Base-by-base conservation (phyloP, 1,140 invertebrate species). In the Doryteuthis pealeii region DNA sequence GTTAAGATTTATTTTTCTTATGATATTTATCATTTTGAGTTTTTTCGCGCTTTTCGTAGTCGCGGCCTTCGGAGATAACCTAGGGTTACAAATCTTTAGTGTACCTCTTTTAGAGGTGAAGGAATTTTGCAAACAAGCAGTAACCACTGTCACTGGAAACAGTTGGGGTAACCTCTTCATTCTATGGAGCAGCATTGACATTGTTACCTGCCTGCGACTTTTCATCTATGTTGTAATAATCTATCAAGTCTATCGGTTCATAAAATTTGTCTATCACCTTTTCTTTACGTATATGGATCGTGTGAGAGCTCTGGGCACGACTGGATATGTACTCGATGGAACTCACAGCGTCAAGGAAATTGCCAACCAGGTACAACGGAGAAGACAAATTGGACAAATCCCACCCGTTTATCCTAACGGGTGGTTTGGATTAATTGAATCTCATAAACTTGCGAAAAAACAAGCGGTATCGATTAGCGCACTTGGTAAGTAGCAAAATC, bases 351-450 rank as follows among this genome's bases (percentile, higher is more conserved):
- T 81, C 76, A 83, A 81, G 70, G 85, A 88, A 40, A 81, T 87
- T 43, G 87, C 87, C 0, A 88, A 89, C 30, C 78, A 83, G 45
- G 84, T 90, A 0, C 87, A 89, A 74, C 84, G 84, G 18, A 79
- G 88, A 14, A 78, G 92, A 4, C 89, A 89, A 73, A 83, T 91
- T 28, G 85, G 88, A 32, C 85, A 88, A 66, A 79, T 87, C 15
- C 88, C 88, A 8, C 94, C 95, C 0, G 92, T 94, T 0, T 96
- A 92, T 87, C 95, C 95, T 0, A 96, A 97, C 80, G 95, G 95
- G 15, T 97, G 95, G 95, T 96, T 94, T 83, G 91, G 90, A 0
- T 80, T 96, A 0, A 85, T 92, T 0, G 94, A 96, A 84, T 93
- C 92, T 8, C 88, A 86, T 30, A 88, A 92, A 30, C 76, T 97